Evolutionary conservation across 2,888 invertebrate species (phyloP).

Genomic region (Formica aserva): DNA sequence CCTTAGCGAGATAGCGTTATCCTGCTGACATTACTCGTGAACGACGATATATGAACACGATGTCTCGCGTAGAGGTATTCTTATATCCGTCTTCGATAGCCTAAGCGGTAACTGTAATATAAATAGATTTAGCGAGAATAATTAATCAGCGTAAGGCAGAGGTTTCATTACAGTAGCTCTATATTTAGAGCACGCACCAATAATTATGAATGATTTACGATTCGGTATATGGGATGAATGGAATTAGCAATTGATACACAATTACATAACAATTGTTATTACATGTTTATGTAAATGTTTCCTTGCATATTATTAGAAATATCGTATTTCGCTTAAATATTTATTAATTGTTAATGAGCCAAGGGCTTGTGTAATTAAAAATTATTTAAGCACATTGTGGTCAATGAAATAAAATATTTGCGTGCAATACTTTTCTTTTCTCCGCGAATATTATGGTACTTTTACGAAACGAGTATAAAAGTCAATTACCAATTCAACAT

Average conservation of each 20-base stretch:
- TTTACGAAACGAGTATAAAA: not conserved
- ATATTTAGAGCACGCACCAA: constrained; percentile 31
- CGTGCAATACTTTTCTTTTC: not conserved
- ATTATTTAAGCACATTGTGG: not conserved
- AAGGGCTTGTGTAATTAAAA: not conserved
- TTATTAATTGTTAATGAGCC: not conserved
- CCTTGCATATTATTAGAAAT: not conserved
- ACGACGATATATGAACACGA: constrained; percentile 19
- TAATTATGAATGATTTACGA: constrained; percentile 17
- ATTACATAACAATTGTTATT: not conserved
- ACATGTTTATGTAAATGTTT: not conserved
- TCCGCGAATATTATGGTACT: not conserved
- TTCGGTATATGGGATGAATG: not conserved
- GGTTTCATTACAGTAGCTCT: constrained; percentile 13
- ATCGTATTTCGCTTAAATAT: not conserved
- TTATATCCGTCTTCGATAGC: constrained; percentile 20
- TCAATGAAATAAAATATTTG: constrained; percentile 8
- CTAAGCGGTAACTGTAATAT: constrained; percentile 38
- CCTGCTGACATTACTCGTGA: constrained; percentile 16
- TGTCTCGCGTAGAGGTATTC: constrained; percentile 1
- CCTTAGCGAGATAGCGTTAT: constrained; percentile 25
- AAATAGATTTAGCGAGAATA: constrained; percentile 39
- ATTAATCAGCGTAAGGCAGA: constrained; percentile 24
- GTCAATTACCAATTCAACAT: not conserved
- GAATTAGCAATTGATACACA: not conserved